These are phyloP conservation scores for Polyommatus icarus DNA, from an alignment of 2,888 invertebrate species.

Conservation along the genomic window DNA sequence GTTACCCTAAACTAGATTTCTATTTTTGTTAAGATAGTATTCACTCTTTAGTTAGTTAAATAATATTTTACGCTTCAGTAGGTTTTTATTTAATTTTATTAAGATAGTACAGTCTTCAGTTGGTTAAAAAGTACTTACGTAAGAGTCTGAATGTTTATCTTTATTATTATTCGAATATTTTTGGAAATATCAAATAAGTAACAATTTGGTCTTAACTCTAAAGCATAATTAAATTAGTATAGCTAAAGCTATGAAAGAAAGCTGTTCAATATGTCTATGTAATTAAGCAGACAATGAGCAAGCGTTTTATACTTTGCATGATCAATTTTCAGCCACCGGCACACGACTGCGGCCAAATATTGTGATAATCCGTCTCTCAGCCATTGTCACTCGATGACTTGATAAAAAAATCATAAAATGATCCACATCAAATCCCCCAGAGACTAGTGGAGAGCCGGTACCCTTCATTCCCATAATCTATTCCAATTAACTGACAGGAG, in stretches of 20 bases:
- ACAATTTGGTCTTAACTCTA: too few species aligned
- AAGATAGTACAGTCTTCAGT: too few species aligned
- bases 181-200: too few species aligned
- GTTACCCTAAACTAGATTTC: too few species aligned
- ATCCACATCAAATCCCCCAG: slow-evolving; percentile 60
- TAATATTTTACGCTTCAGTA: too few species aligned
- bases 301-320: neutral
- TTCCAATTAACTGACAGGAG: slow-evolving; percentile 81
- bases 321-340: slow-evolving; percentile 60
- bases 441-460: slow-evolving; percentile 56
- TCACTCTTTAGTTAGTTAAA: too few species aligned
- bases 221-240: too few species aligned
- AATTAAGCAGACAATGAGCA: neutral
- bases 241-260: neutral
- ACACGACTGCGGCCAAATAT: slow-evolving; percentile 74
- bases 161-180: too few species aligned
- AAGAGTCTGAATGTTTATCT: too few species aligned
- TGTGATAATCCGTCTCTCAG: slow-evolving; percentile 71
- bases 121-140: too few species aligned
- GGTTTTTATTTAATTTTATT: too few species aligned
- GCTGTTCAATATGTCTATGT: neutral
- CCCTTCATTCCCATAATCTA: slow-evolving; percentile 80
- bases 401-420: slow-evolving; percentile 71
- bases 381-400: slow-evolving; percentile 76
- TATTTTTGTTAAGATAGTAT: too few species aligned